Evolutionary conservation across 1,140 invertebrate genomes (phyloP).

Genomic region (Brachionus manjavacas): DNA sequence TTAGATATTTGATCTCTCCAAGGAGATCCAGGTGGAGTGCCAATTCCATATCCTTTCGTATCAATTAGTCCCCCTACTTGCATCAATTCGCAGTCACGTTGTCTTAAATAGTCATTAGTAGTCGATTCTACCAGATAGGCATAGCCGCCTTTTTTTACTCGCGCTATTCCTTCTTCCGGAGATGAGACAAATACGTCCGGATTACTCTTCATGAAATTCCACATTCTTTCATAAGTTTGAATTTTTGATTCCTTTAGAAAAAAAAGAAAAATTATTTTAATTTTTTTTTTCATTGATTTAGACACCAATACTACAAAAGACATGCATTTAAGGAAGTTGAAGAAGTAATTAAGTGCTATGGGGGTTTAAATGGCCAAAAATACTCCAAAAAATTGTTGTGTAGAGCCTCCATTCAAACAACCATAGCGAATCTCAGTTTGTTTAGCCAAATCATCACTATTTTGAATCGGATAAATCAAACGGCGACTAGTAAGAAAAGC

Average conservation of each 20-base stretch:
- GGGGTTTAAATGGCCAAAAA: neutral
- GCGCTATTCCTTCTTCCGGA: conserved; percentile 48
- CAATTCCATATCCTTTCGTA: conserved; percentile 72
- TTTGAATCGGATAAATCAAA: conserved; percentile 87
- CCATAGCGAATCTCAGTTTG: conserved; percentile 51
- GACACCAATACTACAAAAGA: neutral
- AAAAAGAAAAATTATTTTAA: too few relatives aligned
- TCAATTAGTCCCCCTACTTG: conserved; percentile 73
- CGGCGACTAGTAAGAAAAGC: conserved; percentile 88
- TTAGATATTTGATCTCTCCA: conserved; percentile 39
- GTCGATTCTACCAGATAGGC: conserved; percentile 57
- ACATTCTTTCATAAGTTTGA: conserved; percentile 81
- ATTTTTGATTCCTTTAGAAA: conserved; percentile 72
- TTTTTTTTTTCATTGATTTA: too few relatives aligned
- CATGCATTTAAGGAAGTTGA: neutral
- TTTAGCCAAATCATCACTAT: conserved; percentile 35
- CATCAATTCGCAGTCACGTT: conserved; percentile 54
- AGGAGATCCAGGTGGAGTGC: conserved; percentile 61
- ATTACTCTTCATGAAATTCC: conserved; percentile 77
- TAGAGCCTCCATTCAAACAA: conserved; percentile 35
- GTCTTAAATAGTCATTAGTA: conserved; percentile 53
- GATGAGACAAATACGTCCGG: conserved; percentile 48
- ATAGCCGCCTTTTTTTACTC: conserved; percentile 52
- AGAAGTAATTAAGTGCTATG: neutral
- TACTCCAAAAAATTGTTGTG: conserved; percentile 43